phyloP scores from a whole-genome alignment of 1,140 invertebrate genomes.

The Formica selysi region DNA sequence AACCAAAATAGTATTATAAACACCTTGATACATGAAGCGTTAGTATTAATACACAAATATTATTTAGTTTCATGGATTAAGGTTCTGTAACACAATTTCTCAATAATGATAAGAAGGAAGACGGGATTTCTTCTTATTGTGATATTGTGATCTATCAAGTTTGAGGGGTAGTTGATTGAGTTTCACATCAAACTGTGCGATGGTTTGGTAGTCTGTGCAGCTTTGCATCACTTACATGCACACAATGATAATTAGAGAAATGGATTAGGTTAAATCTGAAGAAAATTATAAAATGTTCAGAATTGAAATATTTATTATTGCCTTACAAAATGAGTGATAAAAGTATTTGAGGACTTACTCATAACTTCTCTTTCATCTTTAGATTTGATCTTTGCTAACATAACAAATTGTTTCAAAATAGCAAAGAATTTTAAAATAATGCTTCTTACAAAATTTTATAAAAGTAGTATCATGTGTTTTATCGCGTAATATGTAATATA shows the following conservation, averaged over 20 bases:
- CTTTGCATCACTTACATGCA: conserved; percentile 82
- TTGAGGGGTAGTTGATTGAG: conserved; percentile 79
- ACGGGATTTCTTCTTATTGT: conserved; percentile 53
- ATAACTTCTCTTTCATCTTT: conserved; percentile 5
- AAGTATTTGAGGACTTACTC: conserved; percentile 22
- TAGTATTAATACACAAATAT: not conserved
- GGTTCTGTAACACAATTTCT: conserved; percentile 51
- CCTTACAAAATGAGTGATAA: not conserved
- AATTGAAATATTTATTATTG: conserved; percentile 26
- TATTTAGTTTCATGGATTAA: conserved; percentile 61
- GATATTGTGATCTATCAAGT: conserved; percentile 48
- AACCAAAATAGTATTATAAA: conserved; percentile 47
- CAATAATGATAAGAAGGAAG: conserved; percentile 51
- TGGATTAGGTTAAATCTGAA: conserved; percentile 7
- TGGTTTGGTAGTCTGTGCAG: conserved; percentile 79
- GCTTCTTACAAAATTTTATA: conserved; percentile 4
- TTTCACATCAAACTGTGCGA: conserved; percentile 78
- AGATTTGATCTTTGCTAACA: conserved; percentile 23
- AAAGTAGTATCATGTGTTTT: conserved; percentile 4
- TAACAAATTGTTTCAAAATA: conserved; percentile 17
- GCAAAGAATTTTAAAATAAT: conserved; percentile 6
- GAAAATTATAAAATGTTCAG: conserved; percentile 9
- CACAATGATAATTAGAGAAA: conserved; percentile 70
- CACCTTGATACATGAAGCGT: conserved; percentile 65
- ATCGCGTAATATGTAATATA: not conserved